phyloP scores from a whole-genome alignment of 37 sponge, comb jelly and placozoan species.

The Aplysina aerophoba region DNA sequence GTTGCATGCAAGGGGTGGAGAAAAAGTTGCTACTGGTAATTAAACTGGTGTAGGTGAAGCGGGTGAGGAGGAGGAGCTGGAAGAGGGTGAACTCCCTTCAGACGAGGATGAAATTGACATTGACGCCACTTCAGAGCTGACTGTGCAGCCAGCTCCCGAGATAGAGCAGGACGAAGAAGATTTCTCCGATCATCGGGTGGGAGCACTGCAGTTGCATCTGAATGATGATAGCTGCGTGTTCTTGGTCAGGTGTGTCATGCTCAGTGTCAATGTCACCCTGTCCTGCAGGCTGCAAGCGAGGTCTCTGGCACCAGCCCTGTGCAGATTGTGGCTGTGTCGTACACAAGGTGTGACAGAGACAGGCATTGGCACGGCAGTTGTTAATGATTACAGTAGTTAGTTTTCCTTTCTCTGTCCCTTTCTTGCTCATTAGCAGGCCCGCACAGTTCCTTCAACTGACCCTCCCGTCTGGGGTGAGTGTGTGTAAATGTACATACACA shows the following conservation, averaged over 20 bases:
- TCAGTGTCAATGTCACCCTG: too few species aligned
- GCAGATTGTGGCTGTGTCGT: conserved; percentile 1
- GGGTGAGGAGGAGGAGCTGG: not conserved
- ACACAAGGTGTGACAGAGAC: too few species aligned
- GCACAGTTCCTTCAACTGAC: too few species aligned
- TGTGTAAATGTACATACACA: not conserved
- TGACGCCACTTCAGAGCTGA: not conserved
- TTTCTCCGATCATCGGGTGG: not conserved
- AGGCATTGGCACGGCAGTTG: too few species aligned
- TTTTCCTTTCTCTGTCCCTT: too few species aligned
- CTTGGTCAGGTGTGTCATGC: too few species aligned
- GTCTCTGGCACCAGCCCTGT: not conserved
- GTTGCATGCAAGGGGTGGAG: not conserved
- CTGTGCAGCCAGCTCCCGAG: not conserved
- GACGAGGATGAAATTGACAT: conserved; percentile 30
- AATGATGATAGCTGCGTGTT: too few species aligned
- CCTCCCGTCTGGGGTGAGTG: not conserved
- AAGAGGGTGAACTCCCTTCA: conserved; percentile 19
- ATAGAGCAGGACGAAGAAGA: not conserved
- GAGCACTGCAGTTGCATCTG: not conserved
- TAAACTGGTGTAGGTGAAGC: not conserved
- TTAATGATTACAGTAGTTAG: too few species aligned
- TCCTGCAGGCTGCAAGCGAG: not conserved
- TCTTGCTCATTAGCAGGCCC: too few species aligned
- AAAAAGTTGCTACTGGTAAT: not conserved